Evolutionary conservation across 30 jellyfish, hydroid and myxozoan genomes (phyloP), one percentile per base, ranked within the genome.

Genomic region (Cassiopea xamachana): DNA sequence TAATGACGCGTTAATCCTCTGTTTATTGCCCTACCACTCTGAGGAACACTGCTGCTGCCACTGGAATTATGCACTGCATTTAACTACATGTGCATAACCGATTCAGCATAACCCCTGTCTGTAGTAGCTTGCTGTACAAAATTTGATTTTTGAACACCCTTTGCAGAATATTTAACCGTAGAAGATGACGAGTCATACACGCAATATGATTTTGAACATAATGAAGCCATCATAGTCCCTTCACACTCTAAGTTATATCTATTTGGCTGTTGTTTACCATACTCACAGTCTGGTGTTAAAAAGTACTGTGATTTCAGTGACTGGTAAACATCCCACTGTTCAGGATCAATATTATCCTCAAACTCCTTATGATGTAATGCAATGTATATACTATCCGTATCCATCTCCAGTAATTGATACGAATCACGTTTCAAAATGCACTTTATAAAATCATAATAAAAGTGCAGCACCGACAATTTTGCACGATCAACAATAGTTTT

Each of bases 391-490:
- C 55, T 14, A 1, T 73, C 81, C 0, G 81, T 73, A 73, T 73
- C 81, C 0, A 68, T 73, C 61, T 39, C 59, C 58, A 73, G 7
- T 10, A 73, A 39, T 1, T 73, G 61, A 39, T 73, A 73, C 7
- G 1, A 39, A 0, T 18, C 58, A 0, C 69, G 81, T 3, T 14
- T 3, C 17, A 73, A 47, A 0, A 1, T 1, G 0, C 7, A 1
- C 19, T 77, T 77, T 12, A 77, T 2, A 77, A 77, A 77, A 77
- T 77, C 86, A 1, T 73, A 19, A 73, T 73, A 73, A 73, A 73
- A 73, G 1, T 15, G 7, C 14, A 73, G 58, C 1, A 73, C 61
- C 15, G 59, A 47, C 17, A 73, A 1, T 27, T 73, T 73, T 0
- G 86, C 86, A 39, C 81, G 1, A 13, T 46, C 81, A 1, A 73